Evolutionary conservation across 2,888 invertebrate genomes (phyloP), one percentile per base, ranked within the genome.

Genomic region (Halictus ligatus): DNA sequence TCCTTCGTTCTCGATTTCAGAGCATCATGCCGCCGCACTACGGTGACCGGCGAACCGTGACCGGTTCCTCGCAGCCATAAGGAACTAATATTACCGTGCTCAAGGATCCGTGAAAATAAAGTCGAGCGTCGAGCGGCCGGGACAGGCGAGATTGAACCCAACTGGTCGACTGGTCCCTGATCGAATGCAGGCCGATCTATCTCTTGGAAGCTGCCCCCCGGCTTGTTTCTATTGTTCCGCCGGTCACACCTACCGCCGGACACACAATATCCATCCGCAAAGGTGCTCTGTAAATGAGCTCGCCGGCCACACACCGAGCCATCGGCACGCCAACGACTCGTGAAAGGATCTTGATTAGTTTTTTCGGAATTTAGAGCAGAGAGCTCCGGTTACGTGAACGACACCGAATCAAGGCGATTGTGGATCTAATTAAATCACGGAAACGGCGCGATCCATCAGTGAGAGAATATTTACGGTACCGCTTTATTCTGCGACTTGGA

Each of bases 181-280:
- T 85, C 89, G 75, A 87, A 85, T 81, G 43, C 78, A 74, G 21
- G 50, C 46, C 79, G 83, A 83, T 89, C 73, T 64, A 73, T 81
- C 85, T 83, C 76, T 80, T 67, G 58, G 67, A 72, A 40, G 75
- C 46, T 48, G 35, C 43, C 43, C 35, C 50, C 50, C 75, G 50
- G 75, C 71, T n/a, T 67, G 50, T 81, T 78, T 73, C 74, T 69
- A 71, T 75, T 80, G 78, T 82, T 72, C 71, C 46, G 50, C 12
- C 64, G 76, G 18, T 80, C 78, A 67, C 80, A 75, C 15, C 50
- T 48, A 25, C 13, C 58, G 12, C n/a, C 58, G n/a, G 58, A n/a
- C 58, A 58, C 58, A n/a, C 58, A 58, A 58, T 58, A 58, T 58
- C 58, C 58, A n/a, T 58, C 10, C n/a, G 58, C 58, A 58, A 58